Base-by-base conservation (phyloP, 1,140 invertebrate genomes). In the Littorina saxatilis region DNA sequence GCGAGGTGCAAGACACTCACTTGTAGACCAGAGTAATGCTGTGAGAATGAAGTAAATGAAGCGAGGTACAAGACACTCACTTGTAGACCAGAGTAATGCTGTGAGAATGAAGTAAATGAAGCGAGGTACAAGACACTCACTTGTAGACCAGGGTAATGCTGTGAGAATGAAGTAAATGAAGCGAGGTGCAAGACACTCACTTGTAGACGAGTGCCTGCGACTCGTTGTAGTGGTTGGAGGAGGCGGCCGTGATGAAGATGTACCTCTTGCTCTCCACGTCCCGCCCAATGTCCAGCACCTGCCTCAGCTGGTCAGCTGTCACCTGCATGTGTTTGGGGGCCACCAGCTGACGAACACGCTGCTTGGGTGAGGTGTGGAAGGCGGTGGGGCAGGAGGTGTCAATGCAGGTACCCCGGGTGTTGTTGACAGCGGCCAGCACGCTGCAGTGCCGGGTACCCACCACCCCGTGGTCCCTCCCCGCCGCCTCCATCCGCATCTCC, bases 171-270 rank as follows among this genome's bases (percentile, higher is more conserved):
- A n/a, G n/a, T n/a, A n/a, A n/a, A n/a, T n/a, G n/a, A n/a, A n/a
- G n/a, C n/a, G n/a, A n/a, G n/a, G n/a, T n/a, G n/a, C n/a, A n/a
- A n/a, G n/a, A n/a, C n/a, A n/a, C n/a, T n/a, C n/a, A n/a, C n/a
- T n/a, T n/a, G 55, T 58, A 66, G 0, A 78, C 76, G 35, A 78
- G 35, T 9, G 76, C 76, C 55, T 78, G 76, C 15, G 58, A 78
- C 39, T 78, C 76, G n/a, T 78, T 63, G 76, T 63, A 78, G 58
- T 78, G 76, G 55, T 78, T 78, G 15, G 76, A 78, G 58, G 76
- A 78, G 15, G 76, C 76, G 2, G 76, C 76, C 17, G 76, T 78
- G 29, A 78, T 58, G n/a, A 78, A 78, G 4, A 78, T 2, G 39
- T 61, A 78, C 20, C 66, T 78, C 76, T 29, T 61, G 23, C 27